Evolutionary conservation across 2,888 invertebrate genomes (phyloP), one percentile per base, ranked within the genome.

Genomic region (Leptinotarsa juncta): DNA sequence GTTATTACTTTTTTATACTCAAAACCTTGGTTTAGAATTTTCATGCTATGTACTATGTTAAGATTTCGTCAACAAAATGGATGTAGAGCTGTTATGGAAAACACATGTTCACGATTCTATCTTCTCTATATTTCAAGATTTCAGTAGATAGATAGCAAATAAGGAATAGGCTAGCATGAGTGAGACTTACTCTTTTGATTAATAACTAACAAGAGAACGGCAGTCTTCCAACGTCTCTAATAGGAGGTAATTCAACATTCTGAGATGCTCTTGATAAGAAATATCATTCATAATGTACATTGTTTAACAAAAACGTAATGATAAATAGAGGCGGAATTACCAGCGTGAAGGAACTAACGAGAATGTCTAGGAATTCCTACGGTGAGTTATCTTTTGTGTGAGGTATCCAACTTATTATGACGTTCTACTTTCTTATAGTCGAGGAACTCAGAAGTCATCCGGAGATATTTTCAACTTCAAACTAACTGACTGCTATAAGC

Each of bases 181-280:
- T 42, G 10, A 42, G 42, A 42, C 42, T 62, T 62, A n/a, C 62
- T 7, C n/a, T 3, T 26, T 2, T 32, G 32, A 62, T 62, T 62
- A 18, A n/a, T 62, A 62, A 42, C 42, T 26, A 14, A 62, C 32
- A 42, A n/a, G 4, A n/a, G 32, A 42, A 62, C 42, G 18, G 32
- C 32, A 62, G 32, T 32, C 32, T 20, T 42, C 62, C 62, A 62
- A 32, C 42, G 5, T 62, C 62, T 32, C 62, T 62, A 62, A 62
- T 62, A 62, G 62, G 32, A 32, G 62, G 62, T 62, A 62, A 62
- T 62, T 32, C 32, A 62, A 62, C 62, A 62, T 62, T 62, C 32
- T n/a, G 12, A 7, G 42, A 62, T 62, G 42, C 32, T 32, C 7
- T 5, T 42, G 62, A 62, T 62, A 62, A 42, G 32, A 62, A 62